phyloP scores from a whole-genome alignment of 2,888 invertebrate genomes.

The Pandemis heparana region DNA sequence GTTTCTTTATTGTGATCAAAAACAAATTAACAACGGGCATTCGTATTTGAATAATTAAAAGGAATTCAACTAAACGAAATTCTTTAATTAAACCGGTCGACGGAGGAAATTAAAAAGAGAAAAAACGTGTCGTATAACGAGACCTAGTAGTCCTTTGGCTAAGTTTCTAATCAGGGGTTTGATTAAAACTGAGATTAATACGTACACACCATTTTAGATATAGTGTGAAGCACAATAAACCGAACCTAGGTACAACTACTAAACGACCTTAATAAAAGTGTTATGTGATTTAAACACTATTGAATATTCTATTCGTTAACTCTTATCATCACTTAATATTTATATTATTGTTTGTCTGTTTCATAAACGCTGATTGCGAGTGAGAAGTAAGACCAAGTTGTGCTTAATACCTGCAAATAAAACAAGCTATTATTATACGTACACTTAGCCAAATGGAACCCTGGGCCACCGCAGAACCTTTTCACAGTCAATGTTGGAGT shows the following conservation, averaged over 20 bases:
- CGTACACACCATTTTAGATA: too few relatives aligned
- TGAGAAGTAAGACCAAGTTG: constrained; percentile 38
- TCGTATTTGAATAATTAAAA: constrained; percentile 32
- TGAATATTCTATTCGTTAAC: too few relatives aligned
- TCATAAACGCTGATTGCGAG: constrained; percentile 34
- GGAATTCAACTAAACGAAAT: constrained; percentile 26
- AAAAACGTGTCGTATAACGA: constrained; percentile 14
- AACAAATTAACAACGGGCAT: constrained; percentile 22
- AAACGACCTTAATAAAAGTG: too few relatives aligned
- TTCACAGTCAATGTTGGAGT: too few relatives aligned
- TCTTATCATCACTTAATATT: too few relatives aligned
- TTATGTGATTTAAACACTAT: too few relatives aligned
- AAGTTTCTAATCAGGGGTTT: constrained; percentile 1
- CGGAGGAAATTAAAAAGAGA: constrained; percentile 16
- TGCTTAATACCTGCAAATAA: constrained; percentile 34
- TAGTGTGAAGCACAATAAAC: too few relatives aligned
- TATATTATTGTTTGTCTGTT: neutral
- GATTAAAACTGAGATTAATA: neutral
- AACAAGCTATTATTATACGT: neutral
- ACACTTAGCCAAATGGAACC: too few relatives aligned
- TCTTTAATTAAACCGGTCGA: constrained; percentile 34
- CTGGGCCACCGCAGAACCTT: too few relatives aligned
- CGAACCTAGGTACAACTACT: too few relatives aligned
- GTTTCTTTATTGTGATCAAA: constrained; percentile 32
- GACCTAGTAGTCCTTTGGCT: constrained; percentile 5